Evolutionary conservation across 2,113 vertebrate species (phyloP).

Genomic region (Tapirus terrestris): DNA sequence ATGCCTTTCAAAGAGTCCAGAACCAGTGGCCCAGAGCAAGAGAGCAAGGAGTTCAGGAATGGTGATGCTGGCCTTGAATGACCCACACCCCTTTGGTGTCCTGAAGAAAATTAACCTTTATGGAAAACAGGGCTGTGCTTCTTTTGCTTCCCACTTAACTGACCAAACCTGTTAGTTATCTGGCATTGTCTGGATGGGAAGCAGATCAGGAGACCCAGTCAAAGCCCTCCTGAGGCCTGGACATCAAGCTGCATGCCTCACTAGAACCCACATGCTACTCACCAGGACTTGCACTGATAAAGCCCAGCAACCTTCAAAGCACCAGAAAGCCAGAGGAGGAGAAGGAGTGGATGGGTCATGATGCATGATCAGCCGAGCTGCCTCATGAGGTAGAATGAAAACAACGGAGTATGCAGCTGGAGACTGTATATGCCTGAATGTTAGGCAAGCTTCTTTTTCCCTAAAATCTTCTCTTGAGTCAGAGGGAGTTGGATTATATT

Average conservation of each 20-base stretch:
- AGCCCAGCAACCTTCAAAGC: not conserved
- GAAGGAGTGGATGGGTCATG: no score
- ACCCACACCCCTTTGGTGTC: not conserved
- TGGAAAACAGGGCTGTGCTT: not conserved
- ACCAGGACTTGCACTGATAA: not conserved
- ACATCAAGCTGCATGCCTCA: no score
- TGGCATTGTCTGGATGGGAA: not conserved
- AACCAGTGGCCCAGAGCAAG: not conserved
- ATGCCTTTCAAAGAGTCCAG: not conserved
- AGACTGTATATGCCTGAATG: not conserved
- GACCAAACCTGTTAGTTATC: not conserved
- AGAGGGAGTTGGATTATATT: conserved; percentile 14
- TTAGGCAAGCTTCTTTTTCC: not conserved
- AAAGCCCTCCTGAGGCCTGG: not conserved
- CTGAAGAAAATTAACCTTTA: not conserved
- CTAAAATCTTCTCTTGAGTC: not conserved
- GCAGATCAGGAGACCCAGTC: not conserved
- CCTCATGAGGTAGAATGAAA: not conserved
- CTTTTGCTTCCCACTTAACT: not conserved
- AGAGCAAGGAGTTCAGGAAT: not conserved
- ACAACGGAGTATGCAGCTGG: no score
- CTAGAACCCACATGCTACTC: not conserved
- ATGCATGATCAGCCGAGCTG: not conserved
- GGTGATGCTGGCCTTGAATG: not conserved
- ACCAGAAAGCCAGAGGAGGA: not conserved